phyloP scores from a whole-genome alignment of 2,797 vertebrate species.

The Sylvilagus floridanus region DNA sequence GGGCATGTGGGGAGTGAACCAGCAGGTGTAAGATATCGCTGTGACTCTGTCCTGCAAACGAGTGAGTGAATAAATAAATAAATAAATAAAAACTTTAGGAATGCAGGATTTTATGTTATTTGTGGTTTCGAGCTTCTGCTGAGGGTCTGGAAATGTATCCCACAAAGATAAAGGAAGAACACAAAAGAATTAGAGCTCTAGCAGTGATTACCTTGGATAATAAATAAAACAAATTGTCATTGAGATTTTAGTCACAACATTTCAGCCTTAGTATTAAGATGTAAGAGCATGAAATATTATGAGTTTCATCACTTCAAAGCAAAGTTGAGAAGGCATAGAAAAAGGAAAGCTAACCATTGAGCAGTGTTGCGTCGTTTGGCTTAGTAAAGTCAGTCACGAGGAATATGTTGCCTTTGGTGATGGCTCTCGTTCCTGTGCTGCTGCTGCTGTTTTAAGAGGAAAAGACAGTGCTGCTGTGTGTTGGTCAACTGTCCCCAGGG shows the following conservation, averaged over 20 bases:
- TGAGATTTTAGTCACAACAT: background rate
- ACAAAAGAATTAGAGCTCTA: conserved; percentile 1
- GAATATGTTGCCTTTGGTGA: background rate
- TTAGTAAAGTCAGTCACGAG: background rate
- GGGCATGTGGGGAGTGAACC: no score
- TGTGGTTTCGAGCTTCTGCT: background rate
- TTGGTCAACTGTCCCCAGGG: background rate
- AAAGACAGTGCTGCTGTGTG: background rate
- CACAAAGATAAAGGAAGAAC: background rate
- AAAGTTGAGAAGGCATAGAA: background rate
- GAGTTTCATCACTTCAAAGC: background rate
- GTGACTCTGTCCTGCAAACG: no score
- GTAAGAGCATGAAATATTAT: background rate
- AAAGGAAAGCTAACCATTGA: background rate
- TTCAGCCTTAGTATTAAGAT: background rate
- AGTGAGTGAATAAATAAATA: no score
- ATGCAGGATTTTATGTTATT: no score
- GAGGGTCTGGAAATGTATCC: no score
- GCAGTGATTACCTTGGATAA: background rate
- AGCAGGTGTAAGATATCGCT: no score
- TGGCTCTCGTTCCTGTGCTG: background rate
- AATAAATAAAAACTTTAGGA: background rate
- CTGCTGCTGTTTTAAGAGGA: background rate
- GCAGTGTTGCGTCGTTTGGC: background rate
- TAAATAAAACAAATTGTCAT: background rate